Conservation (phyloP, 2,113 vertebrate species). For the Prionailurus viverrinus region DNA sequence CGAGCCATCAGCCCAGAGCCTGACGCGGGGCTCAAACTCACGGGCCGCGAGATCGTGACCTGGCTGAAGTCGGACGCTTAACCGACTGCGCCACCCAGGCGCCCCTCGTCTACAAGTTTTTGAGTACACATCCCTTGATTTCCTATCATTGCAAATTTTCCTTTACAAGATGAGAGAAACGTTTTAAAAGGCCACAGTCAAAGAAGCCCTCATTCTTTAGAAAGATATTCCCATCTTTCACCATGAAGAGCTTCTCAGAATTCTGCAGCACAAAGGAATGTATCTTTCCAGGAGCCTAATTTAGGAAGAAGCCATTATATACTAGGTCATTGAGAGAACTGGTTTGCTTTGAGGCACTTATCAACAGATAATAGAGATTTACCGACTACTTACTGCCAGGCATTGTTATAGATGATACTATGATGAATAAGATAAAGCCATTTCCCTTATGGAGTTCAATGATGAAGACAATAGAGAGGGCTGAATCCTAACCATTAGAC, state of each 20-base stretch:
- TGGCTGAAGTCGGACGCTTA: too few relatives aligned
- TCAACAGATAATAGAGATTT: background rate
- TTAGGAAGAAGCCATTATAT: background rate
- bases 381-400: background rate
- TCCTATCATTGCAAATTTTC: background rate
- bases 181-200: background rate
- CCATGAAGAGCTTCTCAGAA: background rate
- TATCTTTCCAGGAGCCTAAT: background rate
- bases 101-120: background rate
- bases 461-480: background rate
- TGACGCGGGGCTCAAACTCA: too few relatives aligned
- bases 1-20: too few relatives aligned
- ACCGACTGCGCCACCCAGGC: too few relatives aligned
- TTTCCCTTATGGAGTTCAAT: background rate
- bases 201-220: background rate
- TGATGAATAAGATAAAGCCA: background rate
- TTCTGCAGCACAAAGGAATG: background rate
- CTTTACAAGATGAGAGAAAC: background rate
- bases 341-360: background rate
- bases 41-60: too few relatives aligned
- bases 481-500: too few relatives aligned
- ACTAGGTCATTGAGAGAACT: background rate
- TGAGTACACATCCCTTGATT: background rate
- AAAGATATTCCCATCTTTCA: background rate
- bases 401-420: background rate